These are phyloP conservation scores for Cotesia congregata DNA, from an alignment of 2,888 invertebrate genomes.

Conservation along the genomic window DNA sequence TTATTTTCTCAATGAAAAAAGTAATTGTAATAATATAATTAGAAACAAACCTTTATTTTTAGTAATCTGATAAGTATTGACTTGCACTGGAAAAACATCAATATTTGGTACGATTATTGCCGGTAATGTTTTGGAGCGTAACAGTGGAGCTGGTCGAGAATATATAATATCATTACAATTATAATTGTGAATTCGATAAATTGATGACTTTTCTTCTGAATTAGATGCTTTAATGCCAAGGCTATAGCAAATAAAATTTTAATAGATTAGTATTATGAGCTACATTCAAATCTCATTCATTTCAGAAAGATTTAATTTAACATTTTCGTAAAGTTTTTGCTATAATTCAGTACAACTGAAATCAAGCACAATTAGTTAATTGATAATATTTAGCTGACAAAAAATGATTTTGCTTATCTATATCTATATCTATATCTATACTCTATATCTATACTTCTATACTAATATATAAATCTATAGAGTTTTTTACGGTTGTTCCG, in stretches of 20 bases:
- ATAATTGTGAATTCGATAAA: constrained; percentile 12
- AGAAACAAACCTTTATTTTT: not conserved
- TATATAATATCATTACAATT: constrained; percentile 58
- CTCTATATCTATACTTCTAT: too few species aligned
- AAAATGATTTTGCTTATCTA: too few species aligned
- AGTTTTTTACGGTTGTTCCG: too few species aligned
- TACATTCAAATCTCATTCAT: too few species aligned
- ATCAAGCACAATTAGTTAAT: too few species aligned
- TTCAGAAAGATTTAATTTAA: too few species aligned
- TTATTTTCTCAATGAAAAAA: not conserved
- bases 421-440: too few species aligned
- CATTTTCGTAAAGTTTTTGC: too few species aligned
- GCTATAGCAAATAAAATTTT: constrained; percentile 50
- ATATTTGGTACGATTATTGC: constrained; percentile 90
- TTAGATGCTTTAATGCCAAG: constrained; percentile 60
- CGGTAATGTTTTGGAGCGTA: constrained; percentile 88
- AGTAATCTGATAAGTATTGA: constrained; percentile 73
- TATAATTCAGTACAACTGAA: too few species aligned
- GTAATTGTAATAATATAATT: not conserved
- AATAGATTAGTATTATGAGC: not conserved
- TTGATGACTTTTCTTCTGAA: constrained; percentile 53
- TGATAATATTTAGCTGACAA: too few species aligned
- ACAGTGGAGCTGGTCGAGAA: constrained; percentile 79
- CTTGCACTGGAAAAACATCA: constrained; percentile 85
- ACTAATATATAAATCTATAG: too few species aligned